Evolutionary conservation across 1,140 invertebrate genomes (phyloP), one percentile per base, ranked within the genome.

Genomic region (Drosophila pseudoobscura): DNA sequence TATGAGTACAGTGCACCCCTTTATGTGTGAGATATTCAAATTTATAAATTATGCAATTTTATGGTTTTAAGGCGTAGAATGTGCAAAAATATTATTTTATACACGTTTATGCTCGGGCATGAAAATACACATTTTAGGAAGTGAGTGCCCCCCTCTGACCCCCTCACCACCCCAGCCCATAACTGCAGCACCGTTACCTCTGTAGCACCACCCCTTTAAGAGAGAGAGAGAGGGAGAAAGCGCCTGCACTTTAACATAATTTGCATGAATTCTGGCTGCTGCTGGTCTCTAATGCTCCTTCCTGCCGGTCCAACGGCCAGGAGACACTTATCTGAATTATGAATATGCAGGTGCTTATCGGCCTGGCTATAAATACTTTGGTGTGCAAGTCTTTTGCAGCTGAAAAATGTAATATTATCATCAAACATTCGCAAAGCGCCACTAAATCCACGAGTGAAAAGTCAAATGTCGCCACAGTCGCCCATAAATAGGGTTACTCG

Each of bases 31-130:
- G 78, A 78, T 87, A 87, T 82, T 88, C 70, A 87, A 82, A 78
- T 87, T 75, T 87, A 87, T 85, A 82, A 85, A 87, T 83, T 88
- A 87, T 87, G 78, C 71, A 88, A 82, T 87, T 88, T 87, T 83
- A 87, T 87, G 66, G 78, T 75, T 79, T 83, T 78, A 74, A 83
- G 71, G 75, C 71, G 71, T 78, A 76, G 75, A 64, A 75, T 87
- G 78, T 85, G 75, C 70, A 82, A 88, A 87, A 87, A 87, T 87
- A 87, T 78, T 87, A 82, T 87, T 88, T 88, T 75, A 72, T 66
- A 83, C 83, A 88, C 83, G 72, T 69, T 77, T 75, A 73, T 79
- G 84, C 41, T 35, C 60, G 39, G 53, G 58, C 69, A 74, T 63
- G 78, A 56, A 75, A 74, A 47, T 65, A 57, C 49, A 72, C 31